Evolutionary conservation across 37 sponge, comb jelly and placozoan species (phyloP).

Genomic region (Tethya wilhelma): DNA sequence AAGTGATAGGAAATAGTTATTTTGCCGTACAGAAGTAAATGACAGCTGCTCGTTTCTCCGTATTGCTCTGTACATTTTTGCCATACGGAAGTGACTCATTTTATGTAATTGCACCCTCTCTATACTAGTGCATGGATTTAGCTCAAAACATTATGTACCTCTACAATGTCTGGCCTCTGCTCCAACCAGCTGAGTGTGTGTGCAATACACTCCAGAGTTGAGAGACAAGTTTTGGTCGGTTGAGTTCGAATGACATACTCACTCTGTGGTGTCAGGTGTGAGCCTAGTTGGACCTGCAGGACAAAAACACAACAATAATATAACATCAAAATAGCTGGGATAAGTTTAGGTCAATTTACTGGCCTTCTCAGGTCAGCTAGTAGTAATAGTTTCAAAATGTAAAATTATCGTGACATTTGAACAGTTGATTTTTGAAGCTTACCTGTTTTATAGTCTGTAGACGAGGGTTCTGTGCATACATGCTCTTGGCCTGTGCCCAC

Average conservation of each 20-base stretch:
- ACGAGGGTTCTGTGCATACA: slow-evolving; percentile 57
- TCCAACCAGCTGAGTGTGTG: slow-evolving; percentile 82
- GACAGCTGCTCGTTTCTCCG: no score
- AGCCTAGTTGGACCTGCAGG: slow-evolving; percentile 73
- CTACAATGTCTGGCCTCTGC: slow-evolving; percentile 45
- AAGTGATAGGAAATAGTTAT: no score
- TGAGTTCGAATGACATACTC: slow-evolving; percentile 92
- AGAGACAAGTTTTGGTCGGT: slow-evolving; percentile 80
- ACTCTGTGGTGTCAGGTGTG: slow-evolving; percentile 48
- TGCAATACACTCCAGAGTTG: slow-evolving; percentile 90
- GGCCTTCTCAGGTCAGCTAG: no score
- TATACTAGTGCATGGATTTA: neutral
- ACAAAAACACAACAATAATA: no score
- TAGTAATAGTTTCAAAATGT: no score
- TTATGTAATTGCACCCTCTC: neutral
- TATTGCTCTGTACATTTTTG: no score
- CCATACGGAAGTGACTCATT: no score
- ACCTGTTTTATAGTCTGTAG: slow-evolving; percentile 59
- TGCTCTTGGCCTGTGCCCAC: slow-evolving; percentile 75
- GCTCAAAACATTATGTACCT: slow-evolving; percentile 22
- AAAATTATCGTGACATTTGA: neutral
- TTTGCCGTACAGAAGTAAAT: no score
- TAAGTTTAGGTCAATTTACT: neutral
- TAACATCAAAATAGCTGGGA: no score
- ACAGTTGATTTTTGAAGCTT: neutral